phyloP scores from a whole-genome alignment of 2,888 invertebrate genomes.

The Sceliomorpha sp. region DNA sequence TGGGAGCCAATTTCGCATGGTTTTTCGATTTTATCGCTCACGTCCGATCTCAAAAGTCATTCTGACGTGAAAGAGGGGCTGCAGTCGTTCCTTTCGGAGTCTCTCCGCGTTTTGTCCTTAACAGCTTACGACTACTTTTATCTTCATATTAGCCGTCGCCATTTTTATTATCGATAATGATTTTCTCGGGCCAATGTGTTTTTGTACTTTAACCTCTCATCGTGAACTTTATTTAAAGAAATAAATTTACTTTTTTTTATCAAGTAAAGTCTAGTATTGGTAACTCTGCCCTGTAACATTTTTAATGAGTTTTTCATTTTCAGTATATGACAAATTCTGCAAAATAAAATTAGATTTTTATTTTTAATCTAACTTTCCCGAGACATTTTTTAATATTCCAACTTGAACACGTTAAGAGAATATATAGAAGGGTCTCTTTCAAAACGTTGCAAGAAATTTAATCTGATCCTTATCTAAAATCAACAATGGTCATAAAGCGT shows the following conservation, averaged over 20 bases:
- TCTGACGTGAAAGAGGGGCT: slow-evolving; percentile 16
- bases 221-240: not conserved
- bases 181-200: slow-evolving; percentile 2
- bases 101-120: slow-evolving; percentile 11
- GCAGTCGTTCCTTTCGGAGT: slow-evolving; percentile 2
- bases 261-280: no score
- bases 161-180: slow-evolving; percentile 8
- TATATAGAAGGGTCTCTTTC: no score
- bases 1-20: slow-evolving; percentile 42
- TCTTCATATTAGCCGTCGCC: not conserved
- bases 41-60: slow-evolving; percentile 42
- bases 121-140: slow-evolving; percentile 15
- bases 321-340: no score
- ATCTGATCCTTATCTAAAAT: slow-evolving; percentile 8
- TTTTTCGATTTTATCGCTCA: slow-evolving; percentile 45
- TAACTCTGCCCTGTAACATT: no score
- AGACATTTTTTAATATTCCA: no score
- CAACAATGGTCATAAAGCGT: slow-evolving; percentile 2
- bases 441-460: no score
- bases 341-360: no score
- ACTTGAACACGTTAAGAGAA: no score
- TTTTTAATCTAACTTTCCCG: no score
- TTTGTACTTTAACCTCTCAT: not conserved
- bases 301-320: no score
- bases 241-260: no score